Evolutionary conservation across 2,888 invertebrate species (phyloP).

Genomic region (Allacma fusca): DNA sequence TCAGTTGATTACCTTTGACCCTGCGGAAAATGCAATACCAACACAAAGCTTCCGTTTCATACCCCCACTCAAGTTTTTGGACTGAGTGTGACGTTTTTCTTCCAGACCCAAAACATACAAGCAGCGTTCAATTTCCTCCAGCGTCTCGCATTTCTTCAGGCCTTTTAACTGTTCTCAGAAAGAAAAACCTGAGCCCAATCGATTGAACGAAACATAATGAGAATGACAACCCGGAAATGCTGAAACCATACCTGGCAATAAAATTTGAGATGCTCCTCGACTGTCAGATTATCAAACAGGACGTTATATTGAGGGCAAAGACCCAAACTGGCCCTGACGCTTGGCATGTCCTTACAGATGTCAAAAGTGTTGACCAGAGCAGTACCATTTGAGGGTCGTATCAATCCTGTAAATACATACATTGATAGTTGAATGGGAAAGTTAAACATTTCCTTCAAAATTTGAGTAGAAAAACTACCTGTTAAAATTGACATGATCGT

Average conservation of each 20-base stretch:
- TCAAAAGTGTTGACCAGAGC: constrained; percentile 78
- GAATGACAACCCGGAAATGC: no score
- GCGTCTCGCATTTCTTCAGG: constrained; percentile 34
- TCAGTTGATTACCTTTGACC: background rate
- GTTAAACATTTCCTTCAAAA: no score
- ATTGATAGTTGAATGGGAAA: no score
- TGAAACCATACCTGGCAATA: constrained; percentile 81
- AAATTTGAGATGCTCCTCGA: constrained; percentile 81
- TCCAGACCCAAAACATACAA: constrained; percentile 15
- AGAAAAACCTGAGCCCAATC: no score
- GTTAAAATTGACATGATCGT: constrained; percentile 74
- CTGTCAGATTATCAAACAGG: constrained; percentile 82
- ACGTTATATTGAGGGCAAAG: constrained; percentile 92
- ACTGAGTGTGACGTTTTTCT: constrained; percentile 14
- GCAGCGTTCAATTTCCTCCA: constrained; percentile 4
- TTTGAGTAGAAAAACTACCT: no score
- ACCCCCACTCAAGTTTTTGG: constrained; percentile 29
- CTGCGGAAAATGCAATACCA: constrained; percentile 26
- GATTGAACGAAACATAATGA: no score
- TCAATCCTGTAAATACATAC: no score
- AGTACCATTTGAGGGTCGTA: constrained; percentile 73
- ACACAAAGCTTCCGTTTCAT: constrained; percentile 30
- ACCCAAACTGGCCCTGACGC: constrained; percentile 78
- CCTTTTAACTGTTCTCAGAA: constrained; percentile 79
- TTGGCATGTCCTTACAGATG: constrained; percentile 71